These are phyloP conservation scores for Sitta europaea DNA, from an alignment of 2,113 vertebrate species.

Conservation along the genomic window DNA sequence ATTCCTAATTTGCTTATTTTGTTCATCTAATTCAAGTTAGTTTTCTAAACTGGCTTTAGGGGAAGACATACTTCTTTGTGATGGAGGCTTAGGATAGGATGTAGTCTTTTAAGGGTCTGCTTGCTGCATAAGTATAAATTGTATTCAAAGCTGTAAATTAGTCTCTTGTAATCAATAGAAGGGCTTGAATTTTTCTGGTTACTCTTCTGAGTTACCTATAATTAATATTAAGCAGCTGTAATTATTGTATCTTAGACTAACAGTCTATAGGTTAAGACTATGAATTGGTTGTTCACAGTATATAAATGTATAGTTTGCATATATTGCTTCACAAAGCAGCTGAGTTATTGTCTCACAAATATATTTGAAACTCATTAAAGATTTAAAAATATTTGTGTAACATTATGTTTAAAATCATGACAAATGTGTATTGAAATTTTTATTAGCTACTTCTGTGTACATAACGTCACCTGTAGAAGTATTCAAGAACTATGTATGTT, in stretches of 20 bases:
- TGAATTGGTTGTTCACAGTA: neutral
- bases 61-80: neutral
- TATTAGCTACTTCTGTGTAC: neutral
- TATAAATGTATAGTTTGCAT: neutral
- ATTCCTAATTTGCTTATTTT: neutral
- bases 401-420: neutral
- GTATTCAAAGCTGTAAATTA: neutral
- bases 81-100: neutral
- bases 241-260: neutral
- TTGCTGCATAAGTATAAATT: neutral
- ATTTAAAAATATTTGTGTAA: neutral
- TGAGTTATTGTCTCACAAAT: neutral
- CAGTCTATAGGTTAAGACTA: neutral
- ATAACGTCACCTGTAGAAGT: neutral
- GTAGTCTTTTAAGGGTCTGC: neutral
- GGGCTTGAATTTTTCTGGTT: neutral
- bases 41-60: neutral
- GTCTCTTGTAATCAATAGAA: neutral
- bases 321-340: neutral
- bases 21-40: neutral
- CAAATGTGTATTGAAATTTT: neutral
- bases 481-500: neutral
- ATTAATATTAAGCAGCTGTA: neutral
- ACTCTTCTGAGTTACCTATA: neutral
- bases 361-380: neutral